phyloP scores from a whole-genome alignment of 2,113 vertebrate genomes.

The Onychorhynchus coronatus region DNA sequence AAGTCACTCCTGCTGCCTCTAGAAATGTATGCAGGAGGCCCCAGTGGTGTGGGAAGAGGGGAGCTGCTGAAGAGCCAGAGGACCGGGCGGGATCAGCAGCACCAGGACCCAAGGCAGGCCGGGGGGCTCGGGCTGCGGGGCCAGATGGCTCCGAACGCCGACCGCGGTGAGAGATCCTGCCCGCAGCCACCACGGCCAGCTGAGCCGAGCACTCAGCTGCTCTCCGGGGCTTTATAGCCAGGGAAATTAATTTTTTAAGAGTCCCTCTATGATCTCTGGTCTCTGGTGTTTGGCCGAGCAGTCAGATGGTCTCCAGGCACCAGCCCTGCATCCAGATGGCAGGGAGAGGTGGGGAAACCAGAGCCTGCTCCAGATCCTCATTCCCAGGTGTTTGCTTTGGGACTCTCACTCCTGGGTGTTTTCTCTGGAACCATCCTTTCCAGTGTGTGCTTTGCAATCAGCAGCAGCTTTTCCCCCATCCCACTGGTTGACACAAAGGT shows the following conservation, averaged over 20 bases:
- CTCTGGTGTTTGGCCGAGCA: not conserved
- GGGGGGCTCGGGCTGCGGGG: not conserved
- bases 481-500: too few relatives aligned
- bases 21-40: not conserved
- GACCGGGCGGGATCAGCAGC: not conserved
- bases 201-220: not conserved
- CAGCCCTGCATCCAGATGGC: not conserved
- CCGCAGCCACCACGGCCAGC: fast-evolving
- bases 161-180: not conserved
- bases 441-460: not conserved
- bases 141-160: not conserved
- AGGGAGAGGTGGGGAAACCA: not conserved
- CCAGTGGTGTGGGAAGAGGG: not conserved
- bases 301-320: slow-evolving; percentile 11
- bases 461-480: not conserved
- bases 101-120: fast-evolving
- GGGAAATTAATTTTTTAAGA: slow-evolving; percentile 1
- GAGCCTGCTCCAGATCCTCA: not conserved
- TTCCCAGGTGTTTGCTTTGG: not conserved
- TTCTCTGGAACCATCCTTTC: not conserved
- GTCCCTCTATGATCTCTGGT: not conserved
- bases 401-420: not conserved
- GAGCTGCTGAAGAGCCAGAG: not conserved
- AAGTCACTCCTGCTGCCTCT: not conserved
- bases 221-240: not conserved